phyloP scores from a whole-genome alignment of 1,140 invertebrate genomes.

The Agrypnia vestita region DNA sequence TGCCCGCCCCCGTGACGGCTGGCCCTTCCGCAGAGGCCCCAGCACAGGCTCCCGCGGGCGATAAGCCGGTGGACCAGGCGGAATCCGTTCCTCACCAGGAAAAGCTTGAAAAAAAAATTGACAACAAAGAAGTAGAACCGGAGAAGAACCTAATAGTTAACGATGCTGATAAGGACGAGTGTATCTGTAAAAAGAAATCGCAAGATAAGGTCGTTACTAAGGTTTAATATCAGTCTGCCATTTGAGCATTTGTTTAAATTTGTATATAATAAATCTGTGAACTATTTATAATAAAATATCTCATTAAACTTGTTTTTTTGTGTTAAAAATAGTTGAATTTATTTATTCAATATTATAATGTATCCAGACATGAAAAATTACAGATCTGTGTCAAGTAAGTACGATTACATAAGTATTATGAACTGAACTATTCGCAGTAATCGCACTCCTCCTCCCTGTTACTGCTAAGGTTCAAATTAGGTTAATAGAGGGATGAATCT shows the following conservation, averaged over 20 bases:
- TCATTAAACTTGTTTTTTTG: not conserved
- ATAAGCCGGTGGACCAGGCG: not conserved
- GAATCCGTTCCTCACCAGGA: not conserved
- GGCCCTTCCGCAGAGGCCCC: not conserved
- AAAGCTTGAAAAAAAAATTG: not conserved
- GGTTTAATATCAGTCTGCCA: not conserved
- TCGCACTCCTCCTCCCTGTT: too few relatives aligned
- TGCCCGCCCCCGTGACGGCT: not conserved
- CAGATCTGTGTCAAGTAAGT: too few relatives aligned
- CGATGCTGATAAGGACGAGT: conserved; percentile 46
- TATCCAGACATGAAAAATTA: too few relatives aligned
- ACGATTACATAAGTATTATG: too few relatives aligned
- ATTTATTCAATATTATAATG: too few relatives aligned
- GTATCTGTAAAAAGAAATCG: conserved; percentile 46
- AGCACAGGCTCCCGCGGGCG: not conserved
- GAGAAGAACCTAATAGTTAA: conserved; percentile 9
- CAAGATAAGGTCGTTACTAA: conserved; percentile 27
- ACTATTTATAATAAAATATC: not conserved
- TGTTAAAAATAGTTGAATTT: too few relatives aligned
- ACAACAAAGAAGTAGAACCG: not conserved
- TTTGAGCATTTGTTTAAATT: not conserved
- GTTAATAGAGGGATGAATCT: too few relatives aligned
- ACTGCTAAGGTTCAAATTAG: too few relatives aligned
- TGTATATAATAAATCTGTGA: not conserved
- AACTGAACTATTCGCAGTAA: too few relatives aligned